A percentile compares a stretch with the other conserved stretches of the same genome.
Conservation (phyloP, 2,888 invertebrate genomes). For the Encarsia formosa region DNA sequence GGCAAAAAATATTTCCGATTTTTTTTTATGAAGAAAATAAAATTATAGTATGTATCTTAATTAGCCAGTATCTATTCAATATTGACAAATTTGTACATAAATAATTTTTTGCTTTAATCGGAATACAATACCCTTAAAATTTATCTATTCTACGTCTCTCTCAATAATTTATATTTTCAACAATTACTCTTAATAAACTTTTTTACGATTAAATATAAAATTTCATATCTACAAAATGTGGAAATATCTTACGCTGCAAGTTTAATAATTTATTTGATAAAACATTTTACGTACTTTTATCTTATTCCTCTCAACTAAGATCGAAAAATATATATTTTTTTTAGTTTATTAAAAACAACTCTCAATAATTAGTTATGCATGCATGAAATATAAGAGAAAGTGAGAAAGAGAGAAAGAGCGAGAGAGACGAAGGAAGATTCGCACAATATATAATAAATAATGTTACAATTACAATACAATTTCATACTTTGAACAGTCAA, state of each 20-base stretch:
- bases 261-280: conserved; percentile 11
- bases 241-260: not conserved
- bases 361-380: too few relatives aligned
- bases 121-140: conserved; percentile 7
- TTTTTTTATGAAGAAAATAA: too few relatives aligned
- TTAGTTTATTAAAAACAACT: conserved; percentile 11
- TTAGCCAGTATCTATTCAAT: too few relatives aligned
- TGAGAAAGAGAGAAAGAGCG: conserved; percentile 14
- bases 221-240: conserved; percentile 5
- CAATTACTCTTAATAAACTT: conserved; percentile 23
- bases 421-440: conserved; percentile 26
- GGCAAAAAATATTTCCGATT: too few relatives aligned
- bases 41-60: too few relatives aligned
- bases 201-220: conserved; percentile 24
- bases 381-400: conserved; percentile 5
- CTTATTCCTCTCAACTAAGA: conserved; percentile 17
- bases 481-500: conserved; percentile 30
- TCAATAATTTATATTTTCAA: conserved; percentile 15
- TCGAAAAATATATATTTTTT: conserved; percentile 22
- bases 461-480: conserved; percentile 30
- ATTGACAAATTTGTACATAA: too few relatives aligned
- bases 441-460: conserved; percentile 9
- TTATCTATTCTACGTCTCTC: not conserved
- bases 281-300: conserved; percentile 10
- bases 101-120: not conserved